These are phyloP conservation scores for Struthio camelus DNA, from an alignment of 2,113 vertebrate species.

Conservation along the genomic window DNA sequence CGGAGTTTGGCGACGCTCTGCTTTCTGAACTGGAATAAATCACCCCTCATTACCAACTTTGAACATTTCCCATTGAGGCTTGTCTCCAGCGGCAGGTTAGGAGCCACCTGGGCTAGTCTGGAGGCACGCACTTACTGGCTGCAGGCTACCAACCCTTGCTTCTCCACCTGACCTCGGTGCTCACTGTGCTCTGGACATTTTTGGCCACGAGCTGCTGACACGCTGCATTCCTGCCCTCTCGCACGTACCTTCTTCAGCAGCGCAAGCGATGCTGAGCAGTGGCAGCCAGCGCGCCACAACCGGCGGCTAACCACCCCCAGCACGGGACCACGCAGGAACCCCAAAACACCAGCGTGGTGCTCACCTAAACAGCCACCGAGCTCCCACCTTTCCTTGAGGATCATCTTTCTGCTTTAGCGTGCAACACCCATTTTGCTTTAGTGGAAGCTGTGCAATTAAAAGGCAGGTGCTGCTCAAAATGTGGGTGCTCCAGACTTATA, in stretches of 20 bases:
- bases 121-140: neutral
- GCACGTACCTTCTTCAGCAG: neutral
- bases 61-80: neutral
- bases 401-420: neutral
- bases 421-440: neutral
- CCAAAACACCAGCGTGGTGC: neutral
- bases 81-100: neutral
- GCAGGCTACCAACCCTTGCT: neutral
- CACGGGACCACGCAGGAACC: neutral
- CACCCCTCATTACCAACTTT: neutral
- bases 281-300: neutral
- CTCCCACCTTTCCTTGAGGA: neutral
- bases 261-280: neutral
- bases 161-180: neutral
- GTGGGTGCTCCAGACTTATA: neutral
- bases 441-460: neutral
- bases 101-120: neutral
- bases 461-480: neutral
- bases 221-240: neutral
- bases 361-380: neutral
- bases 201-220: neutral
- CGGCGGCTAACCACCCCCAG: neutral
- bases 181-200: neutral
- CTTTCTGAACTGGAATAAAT: neutral
- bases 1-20: neutral